Evolutionary conservation across 2,888 invertebrate species (phyloP), one percentile per base, ranked within the genome.

Genomic region (Nowickia ferox): DNA sequence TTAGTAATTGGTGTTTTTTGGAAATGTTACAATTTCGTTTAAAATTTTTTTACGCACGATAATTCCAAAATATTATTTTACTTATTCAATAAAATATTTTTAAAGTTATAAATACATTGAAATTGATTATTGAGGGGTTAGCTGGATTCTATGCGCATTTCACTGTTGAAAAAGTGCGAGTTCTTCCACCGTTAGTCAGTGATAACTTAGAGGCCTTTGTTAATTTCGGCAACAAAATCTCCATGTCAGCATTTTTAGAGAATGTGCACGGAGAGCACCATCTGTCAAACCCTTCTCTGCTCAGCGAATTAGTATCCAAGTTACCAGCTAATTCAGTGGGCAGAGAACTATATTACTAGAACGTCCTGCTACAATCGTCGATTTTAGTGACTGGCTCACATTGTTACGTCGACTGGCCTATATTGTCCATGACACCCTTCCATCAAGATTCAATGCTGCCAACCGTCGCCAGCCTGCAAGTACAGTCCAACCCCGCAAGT

Each of bases 221-320:
- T 13, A 79, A 19, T 86, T 87, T 46, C 72, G 55, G 19, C 81
- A 4, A 84, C 69, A 22, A 84, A 48, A 68, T 86, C 6, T 55
- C 46, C 6, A 75, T 87, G 69, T 61, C 79, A 1, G 65, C 53
- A n/a, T 78, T 78, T 48, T 38, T 84, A 17, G 48, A 22, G 57
- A 53, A 57, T 17, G 59, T 40, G 2, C 68, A 9, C 19, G 53
- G 74, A 13, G 51, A 71, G n/a, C 80, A 82, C 3, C 83, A 87
- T 44, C 19, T 87, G 15, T 9, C 74, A 1, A 87, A 87, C 38
- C 82, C 87, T 5, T 83, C 83, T 11, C 38, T 84, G 19, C 46
- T 87, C 9, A 77, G 80, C 22, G 78, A 83, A 57, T 46, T 87
- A 15, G 69, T 87, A 0, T 8, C 75, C 6, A 82, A 77, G 40